Evolutionary conservation across 2,888 invertebrate species (phyloP), one percentile per base, ranked within the genome.

Genomic region (Pseudeuparius sepicola): DNA sequence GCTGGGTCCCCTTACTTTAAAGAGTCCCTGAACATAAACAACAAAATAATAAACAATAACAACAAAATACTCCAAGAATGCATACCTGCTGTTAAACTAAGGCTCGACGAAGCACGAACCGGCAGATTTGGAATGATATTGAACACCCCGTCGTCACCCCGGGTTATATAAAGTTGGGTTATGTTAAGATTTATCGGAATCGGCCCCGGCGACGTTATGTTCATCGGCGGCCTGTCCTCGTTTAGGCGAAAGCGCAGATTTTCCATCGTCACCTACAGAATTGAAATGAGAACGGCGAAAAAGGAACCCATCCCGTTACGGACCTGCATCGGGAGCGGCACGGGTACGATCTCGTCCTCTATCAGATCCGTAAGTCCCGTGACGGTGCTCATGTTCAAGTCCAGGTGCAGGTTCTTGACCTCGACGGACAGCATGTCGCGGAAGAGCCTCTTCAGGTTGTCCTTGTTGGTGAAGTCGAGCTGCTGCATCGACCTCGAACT

Each of bases 281-380:
- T 15, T 10, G 40, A 41, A 35, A 25, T 7, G n/a, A 20, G n/a
- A 20, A 20, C 6, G n/a, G 6, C 6, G 20, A 7, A 20, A 6
- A 20, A 7, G 7, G n/a, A n/a, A 7, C n/a, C 20, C 20, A 20
- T 7, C 7, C n/a, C 20, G 20, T 20, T 20, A 20, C 20, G n/a
- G 20, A 87, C 86, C 68, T 85, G 75, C 52, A 89, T 66, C 3
- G 90, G 89, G 62, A 90, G 73, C 1, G 88, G 83, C 36, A 78
- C 73, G 2, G 75, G 75, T 14, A 84, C 69, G 20, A 86, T 72
- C 64, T 93, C 92, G 60, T 93, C 92, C 56, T 92, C 92, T 1
- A 83, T 68, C 43, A 93, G 72, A 60, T 89, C 90, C 0, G 80
- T 72, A 9, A 93, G 63, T 7, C 85, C 87, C 18, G 80, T 72